Percentiles rank a stretch among this genome's conserved stretches.
Conservation (phyloP, 2,888 invertebrate genomes). For the Himalopsyche anomala region DNA sequence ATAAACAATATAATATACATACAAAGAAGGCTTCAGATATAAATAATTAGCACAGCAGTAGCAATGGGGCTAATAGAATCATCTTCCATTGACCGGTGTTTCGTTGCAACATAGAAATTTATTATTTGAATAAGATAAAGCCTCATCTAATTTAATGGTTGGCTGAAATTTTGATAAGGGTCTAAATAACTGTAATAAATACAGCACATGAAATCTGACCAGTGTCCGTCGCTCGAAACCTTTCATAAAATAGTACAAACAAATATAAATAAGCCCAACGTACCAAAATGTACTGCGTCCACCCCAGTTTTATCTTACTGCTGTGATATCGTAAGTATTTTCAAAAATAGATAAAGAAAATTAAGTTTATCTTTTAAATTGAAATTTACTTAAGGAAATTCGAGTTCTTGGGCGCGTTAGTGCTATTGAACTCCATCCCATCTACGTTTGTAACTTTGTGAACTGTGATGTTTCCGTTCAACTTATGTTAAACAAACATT, state of each 20-base stretch:
- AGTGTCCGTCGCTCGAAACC: slow-evolving; percentile 44
- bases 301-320: too few relatives aligned
- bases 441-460: too few relatives aligned
- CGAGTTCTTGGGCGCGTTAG: too few relatives aligned
- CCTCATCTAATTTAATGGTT: slow-evolving; percentile 56
- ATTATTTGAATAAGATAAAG: slow-evolving; percentile 29
- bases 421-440: too few relatives aligned
- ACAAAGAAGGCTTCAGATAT: background rate
- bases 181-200: slow-evolving; percentile 61
- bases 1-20: too few relatives aligned
- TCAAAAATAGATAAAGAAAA: too few relatives aligned
- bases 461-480: too few relatives aligned
- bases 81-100: background rate
- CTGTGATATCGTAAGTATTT: too few relatives aligned
- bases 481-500: too few relatives aligned
- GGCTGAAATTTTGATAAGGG: slow-evolving; percentile 57
- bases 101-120: background rate
- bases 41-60: background rate
- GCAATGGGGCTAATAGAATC: background rate
- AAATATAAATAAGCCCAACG: background rate
- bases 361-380: too few relatives aligned
- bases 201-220: slow-evolving; percentile 48
- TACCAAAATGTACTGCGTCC: background rate
- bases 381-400: too few relatives aligned
- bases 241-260: slow-evolving; percentile 15